Evolutionary conservation across 2,113 vertebrate genomes (phyloP).

Genomic region (Leuciscus idus): DNA sequence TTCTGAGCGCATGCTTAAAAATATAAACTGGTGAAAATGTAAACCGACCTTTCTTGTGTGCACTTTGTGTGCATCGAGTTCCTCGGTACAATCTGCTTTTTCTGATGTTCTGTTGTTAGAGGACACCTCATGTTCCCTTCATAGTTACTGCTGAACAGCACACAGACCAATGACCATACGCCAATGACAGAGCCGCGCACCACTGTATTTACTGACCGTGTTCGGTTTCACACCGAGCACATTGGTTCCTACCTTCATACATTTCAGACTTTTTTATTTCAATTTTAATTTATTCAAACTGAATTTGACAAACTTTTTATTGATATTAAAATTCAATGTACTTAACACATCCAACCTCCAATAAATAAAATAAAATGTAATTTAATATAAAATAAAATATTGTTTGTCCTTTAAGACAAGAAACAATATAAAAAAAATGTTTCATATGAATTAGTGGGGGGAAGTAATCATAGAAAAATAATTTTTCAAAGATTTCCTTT

Average conservation of each 20-base stretch:
- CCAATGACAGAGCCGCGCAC: slow-evolving; percentile 5
- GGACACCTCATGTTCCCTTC: slow-evolving; percentile 36
- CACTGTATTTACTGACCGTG: slow-evolving; percentile 20
- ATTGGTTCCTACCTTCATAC: background rate
- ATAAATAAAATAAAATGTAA: background rate
- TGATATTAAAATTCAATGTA: too few species aligned
- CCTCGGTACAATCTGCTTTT: background rate
- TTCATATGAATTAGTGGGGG: background rate
- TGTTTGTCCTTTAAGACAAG: background rate
- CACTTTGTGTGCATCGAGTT: background rate
- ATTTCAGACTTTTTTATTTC: background rate
- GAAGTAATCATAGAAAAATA: background rate
- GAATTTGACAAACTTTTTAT: background rate
- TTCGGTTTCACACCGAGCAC: background rate
- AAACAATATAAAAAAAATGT: background rate
- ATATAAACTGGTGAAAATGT: background rate
- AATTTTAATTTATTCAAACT: background rate
- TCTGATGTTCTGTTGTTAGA: background rate
- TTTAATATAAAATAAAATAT: background rate
- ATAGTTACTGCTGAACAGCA: background rate
- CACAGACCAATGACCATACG: background rate
- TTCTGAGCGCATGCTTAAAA: background rate
- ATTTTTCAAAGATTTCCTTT: background rate
- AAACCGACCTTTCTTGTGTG: background rate
- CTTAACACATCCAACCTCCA: background rate